These are phyloP conservation scores for Enteromius unitaeniatus DNA, from an alignment of 2,797 vertebrate genomes.

Conservation along the genomic window DNA sequence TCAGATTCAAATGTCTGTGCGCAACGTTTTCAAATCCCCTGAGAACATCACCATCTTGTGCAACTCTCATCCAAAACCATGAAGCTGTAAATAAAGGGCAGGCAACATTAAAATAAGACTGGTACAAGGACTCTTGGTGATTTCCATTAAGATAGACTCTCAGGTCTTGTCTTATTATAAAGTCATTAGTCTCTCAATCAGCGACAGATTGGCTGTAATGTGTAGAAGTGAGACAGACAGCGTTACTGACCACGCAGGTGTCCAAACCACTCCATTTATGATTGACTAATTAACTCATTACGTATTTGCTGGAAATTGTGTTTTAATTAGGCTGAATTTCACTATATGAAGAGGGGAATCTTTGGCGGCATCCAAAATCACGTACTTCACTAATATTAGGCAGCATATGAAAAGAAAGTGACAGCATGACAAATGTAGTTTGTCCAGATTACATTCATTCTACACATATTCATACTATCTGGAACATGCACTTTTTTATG, in stretches of 20 bases:
- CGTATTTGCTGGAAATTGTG: conserved; percentile 65
- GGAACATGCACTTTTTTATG: no score
- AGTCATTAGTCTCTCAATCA: conserved; percentile 70
- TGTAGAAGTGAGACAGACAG: conserved; percentile 67
- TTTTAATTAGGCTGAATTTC: conserved; percentile 36
- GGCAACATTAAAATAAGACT: conserved; percentile 24
- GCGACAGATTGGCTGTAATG: conserved; percentile 72
- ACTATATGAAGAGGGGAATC: not conserved
- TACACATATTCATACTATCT: not conserved
- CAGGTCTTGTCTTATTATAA: conserved; percentile 71
- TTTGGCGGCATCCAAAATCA: not conserved
- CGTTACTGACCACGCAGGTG: conserved; percentile 68
- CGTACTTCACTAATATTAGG: not conserved
- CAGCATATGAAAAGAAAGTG: not conserved
- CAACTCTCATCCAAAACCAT: conserved; percentile 2
- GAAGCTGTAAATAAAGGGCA: not conserved
- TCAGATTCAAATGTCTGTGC: conserved; percentile 10
- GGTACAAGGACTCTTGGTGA: conserved; percentile 55
- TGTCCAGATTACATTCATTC: no score
- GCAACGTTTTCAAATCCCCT: not conserved
- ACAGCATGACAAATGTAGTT: no score
- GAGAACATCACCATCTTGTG: conserved; percentile 12
- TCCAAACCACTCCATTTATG: conserved; percentile 55
- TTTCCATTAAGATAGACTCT: conserved; percentile 73
- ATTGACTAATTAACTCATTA: conserved; percentile 72